Conservation (phyloP, 2,113 vertebrate species). For the Rhabdornis inornatus region DNA sequence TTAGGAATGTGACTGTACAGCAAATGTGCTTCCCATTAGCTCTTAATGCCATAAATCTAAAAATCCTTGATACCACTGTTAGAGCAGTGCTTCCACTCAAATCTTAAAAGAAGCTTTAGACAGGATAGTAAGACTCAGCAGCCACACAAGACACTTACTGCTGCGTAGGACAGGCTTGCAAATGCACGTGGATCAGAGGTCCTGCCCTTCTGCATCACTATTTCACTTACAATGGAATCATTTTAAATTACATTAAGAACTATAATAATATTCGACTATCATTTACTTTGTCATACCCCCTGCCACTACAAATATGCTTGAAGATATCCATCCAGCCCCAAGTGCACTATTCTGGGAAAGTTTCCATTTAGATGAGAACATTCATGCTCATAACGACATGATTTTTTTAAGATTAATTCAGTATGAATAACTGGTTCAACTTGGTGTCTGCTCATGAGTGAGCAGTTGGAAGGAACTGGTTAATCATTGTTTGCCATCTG, state of each 20-base stretch:
- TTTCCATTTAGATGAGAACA: neutral
- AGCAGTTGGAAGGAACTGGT: slow-evolving; percentile 34
- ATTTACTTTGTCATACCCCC: neutral
- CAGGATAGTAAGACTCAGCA: neutral
- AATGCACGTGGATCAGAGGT: neutral
- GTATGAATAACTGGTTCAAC: neutral
- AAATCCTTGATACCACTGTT: slow-evolving; percentile 6
- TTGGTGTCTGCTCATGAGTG: neutral
- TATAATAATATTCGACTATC: neutral
- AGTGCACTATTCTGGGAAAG: neutral
- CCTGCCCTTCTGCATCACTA: neutral
- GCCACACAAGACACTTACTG: neutral
- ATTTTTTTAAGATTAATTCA: neutral
- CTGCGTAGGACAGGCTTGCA: neutral
- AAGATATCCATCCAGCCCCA: neutral
- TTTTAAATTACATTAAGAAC: slow-evolving; percentile 13
- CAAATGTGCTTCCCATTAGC: slow-evolving; percentile 12
- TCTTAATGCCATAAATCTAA: slow-evolving; percentile 19
- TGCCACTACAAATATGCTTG: slow-evolving; percentile 18
- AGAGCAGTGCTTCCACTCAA: neutral
- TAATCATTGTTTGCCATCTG: slow-evolving; percentile 45
- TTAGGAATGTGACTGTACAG: neutral
- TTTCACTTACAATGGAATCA: slow-evolving; percentile 16
- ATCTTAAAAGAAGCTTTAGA: slow-evolving; percentile 10
- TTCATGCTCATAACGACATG: neutral